Percentiles rank a stretch among this genome's conserved stretches.
These are phyloP conservation scores for Meta bourneti DNA, from an alignment of 2,888 invertebrate species.

Conservation along the genomic window DNA sequence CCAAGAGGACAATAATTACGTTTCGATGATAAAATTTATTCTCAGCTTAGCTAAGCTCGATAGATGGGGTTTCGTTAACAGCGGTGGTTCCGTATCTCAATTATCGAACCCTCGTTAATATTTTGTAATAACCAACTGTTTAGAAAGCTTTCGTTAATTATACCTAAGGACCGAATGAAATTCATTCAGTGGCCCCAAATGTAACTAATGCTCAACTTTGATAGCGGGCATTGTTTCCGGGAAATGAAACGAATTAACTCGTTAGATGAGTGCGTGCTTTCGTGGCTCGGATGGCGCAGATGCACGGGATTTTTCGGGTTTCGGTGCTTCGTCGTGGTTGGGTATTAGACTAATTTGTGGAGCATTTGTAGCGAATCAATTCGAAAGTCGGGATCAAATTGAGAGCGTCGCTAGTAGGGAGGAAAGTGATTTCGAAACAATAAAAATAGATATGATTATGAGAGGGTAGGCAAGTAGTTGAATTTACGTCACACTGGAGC, in stretches of 20 bases:
- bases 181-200: slow-evolving; percentile 5
- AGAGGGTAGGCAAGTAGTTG: too few species aligned
- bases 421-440: too few species aligned
- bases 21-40: slow-evolving; percentile 14
- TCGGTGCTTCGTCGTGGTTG: background rate
- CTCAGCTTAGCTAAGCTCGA: background rate
- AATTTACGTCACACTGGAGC: too few species aligned
- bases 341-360: background rate
- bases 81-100: background rate
- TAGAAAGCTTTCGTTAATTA: slow-evolving; percentile 16
- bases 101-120: slow-evolving; percentile 28
- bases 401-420: background rate
- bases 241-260: slow-evolving; percentile 16
- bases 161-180: slow-evolving; percentile 12
- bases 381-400: background rate
- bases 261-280: background rate
- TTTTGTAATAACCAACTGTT: slow-evolving; percentile 22
- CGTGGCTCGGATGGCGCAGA: background rate
- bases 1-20: slow-evolving; percentile 21
- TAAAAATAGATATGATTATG: too few species aligned
- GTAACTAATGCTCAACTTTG: background rate
- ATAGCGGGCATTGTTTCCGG: background rate
- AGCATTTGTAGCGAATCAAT: background rate
- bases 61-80: background rate
- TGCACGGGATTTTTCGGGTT: background rate